Base-by-base conservation (phyloP, 2,888 invertebrate genomes). In the Campopleginae sp. region DNA sequence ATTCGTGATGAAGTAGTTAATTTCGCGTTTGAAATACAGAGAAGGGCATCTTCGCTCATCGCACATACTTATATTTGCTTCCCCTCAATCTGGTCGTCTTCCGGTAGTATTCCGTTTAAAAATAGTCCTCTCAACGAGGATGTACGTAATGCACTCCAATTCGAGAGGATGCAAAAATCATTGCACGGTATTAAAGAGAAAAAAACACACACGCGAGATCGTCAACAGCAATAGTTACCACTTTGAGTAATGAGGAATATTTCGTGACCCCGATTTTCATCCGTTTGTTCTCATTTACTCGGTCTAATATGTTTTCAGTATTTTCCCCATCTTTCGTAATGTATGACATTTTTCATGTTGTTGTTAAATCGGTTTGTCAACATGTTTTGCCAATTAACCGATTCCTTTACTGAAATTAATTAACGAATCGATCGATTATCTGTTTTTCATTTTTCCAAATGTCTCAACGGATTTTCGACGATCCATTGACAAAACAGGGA, bases 91-190 rank as follows among this genome's bases (percentile, higher is more conserved):
- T 31, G 65, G 71, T 79, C 79, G 68, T 71, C 80, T 84, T 80
- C 76, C 84, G 80, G 65, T 54, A 38, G 71, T 14, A 38, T 71
- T 77, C 65, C 44, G 44, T 72, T 44, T 66, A 71, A 80, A 77
- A 84, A 84, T 80, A 84, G 72, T 66, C 58, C 38, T 61, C 38
- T 77, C 76, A 76, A 84, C 66, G 65, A 72, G 68, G 71, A 76
- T 76, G 65, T 75, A 58, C 48, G 54, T 58, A 80, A 84, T 80
- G 33, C 61, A 70, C 72, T 77, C 51, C 19, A 77, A 77, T 77
- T 66, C 65, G 71, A 31, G 46, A 38, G 48, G 42, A 44, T 65
- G 38, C 51, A 65, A 65, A 17, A 19, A 48, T 54, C 54, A 19
- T 65, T 80, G 61, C 70, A 27, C 7, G 44, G 0, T 51, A 66